Evolutionary conservation across 2,888 invertebrate species (phyloP).

Genomic region (Tinea pellionella): DNA sequence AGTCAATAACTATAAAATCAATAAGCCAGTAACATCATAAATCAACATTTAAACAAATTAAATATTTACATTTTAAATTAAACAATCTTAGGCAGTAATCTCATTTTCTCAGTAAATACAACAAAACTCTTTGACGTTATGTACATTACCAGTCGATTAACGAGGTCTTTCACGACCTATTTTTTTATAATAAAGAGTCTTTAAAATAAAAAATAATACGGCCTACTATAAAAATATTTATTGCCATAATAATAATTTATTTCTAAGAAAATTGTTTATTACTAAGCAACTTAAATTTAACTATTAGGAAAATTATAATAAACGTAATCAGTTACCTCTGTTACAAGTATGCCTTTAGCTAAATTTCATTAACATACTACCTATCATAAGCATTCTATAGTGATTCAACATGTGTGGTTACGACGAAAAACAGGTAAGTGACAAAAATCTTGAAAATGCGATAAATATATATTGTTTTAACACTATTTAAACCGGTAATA

Average conservation of each 20-base stretch:
- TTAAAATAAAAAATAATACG: too few species aligned
- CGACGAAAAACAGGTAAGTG: too few species aligned
- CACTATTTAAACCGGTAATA: too few species aligned
- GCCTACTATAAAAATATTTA: too few species aligned
- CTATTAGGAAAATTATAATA: neutral
- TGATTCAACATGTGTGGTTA: neutral
- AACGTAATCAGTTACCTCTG: neutral
- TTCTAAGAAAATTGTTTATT: too few species aligned
- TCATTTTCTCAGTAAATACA: conserved; percentile 41
- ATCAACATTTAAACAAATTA: conserved; percentile 31
- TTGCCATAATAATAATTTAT: too few species aligned
- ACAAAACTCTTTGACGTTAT: conserved; percentile 9
- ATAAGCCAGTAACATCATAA: conserved; percentile 22
- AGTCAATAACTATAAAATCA: neutral
- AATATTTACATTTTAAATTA: conserved; percentile 41
- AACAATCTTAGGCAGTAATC: conserved; percentile 40
- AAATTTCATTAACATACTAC: neutral
- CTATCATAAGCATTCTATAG: neutral
- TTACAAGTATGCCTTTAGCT: neutral
- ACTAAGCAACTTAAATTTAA: neutral
- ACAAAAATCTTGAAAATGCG: too few species aligned
- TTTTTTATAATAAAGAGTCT: too few species aligned
- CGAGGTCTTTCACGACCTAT: neutral
- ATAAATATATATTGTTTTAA: too few species aligned
- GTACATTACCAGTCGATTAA: neutral